Conservation (phyloP, 53 echinoderm and acorn worm species). For the Zoroaster sp. region DNA sequence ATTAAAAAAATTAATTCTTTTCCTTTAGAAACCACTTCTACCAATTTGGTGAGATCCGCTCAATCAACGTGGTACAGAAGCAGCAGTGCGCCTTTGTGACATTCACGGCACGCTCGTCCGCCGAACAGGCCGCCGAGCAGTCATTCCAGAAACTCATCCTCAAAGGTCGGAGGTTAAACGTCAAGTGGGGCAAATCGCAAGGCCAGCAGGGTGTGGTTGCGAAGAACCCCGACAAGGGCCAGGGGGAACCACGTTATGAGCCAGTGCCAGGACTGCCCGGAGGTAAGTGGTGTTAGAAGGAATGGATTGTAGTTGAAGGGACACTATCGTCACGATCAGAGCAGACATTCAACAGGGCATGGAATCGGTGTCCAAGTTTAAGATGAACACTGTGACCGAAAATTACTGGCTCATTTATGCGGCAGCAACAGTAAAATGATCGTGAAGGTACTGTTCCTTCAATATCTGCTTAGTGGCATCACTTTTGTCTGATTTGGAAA, state of each 20-base stretch:
- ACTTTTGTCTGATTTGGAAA: too few relatives aligned
- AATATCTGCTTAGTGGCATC: too few relatives aligned
- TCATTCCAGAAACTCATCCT: constrained; percentile 99
- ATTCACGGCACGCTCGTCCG: constrained; percentile 70
- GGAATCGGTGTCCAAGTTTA: too few relatives aligned
- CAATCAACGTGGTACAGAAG: constrained; percentile 91
- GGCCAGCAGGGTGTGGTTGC: constrained; percentile 74
- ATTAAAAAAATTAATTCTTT: not conserved
- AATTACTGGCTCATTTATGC: too few relatives aligned
- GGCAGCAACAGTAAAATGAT: too few relatives aligned
- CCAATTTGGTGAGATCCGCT: constrained; percentile 97
- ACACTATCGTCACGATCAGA: too few relatives aligned
- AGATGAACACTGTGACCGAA: too few relatives aligned
- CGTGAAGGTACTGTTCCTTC: too few relatives aligned
- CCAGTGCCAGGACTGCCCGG: constrained; percentile 96
- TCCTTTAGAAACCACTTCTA: constrained; percentile 87
- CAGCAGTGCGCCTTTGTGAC: constrained; percentile 99
- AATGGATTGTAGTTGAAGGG: too few relatives aligned
- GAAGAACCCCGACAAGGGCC: constrained; percentile 40
- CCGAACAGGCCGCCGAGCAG: constrained; percentile 86
- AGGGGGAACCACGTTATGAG: constrained; percentile 56
- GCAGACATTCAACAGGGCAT: too few relatives aligned
- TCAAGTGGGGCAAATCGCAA: constrained; percentile 98
- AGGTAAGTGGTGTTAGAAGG: constrained; percentile 60
- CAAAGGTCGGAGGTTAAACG: constrained; percentile 97